Base-by-base conservation (phyloP, 92 coral and sea anemone species). In the Anthopleura xanthogrammica region DNA sequence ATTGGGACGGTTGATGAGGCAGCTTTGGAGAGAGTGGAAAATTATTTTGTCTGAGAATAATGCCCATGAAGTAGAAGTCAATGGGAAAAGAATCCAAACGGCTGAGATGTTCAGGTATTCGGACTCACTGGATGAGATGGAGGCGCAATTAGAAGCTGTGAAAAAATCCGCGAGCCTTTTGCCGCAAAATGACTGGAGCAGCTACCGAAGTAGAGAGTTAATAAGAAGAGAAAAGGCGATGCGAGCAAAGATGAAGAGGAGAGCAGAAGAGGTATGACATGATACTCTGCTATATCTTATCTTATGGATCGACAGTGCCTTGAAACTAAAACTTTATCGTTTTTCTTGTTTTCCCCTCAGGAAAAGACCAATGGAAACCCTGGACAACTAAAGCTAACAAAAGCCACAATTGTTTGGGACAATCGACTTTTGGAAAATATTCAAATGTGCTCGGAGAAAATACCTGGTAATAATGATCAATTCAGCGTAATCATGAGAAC, bases 341-440 rank as follows among this genome's bases (percentile, higher is more conserved):
- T n/a, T n/a, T n/a, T n/a, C n/a, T n/a, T n/a, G n/a, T n/a, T n/a
- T n/a, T n/a, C n/a, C n/a, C n/a, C n/a, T n/a, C n/a, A n/a, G n/a
- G 50, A 43, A 43, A 43, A 43, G 50, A 43, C 50, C 50, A 43
- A 43, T 43, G 50, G 50, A 43, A 43, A 57, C 3, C 20, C 20
- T 12, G 62, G 62, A 3, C 20, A 12, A 57, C 20, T 57, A 12
- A 72, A 75, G 50, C 50, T 72, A 39, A 76, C 58, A 17, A 88
- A 79, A 52, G 65, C 88, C 41, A 87, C 83, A 52, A 85, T 85
- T 22, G 87, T 88, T 12, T 91, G 94, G 94, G 90, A 91, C 40
- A 91, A 91, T 72, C 79, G 87, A 65, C 87, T 91, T 72, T 82
- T 91, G 10, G 89, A 89, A 68, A 74, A 72, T 57, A 86, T 88